Conservation (phyloP, 2,113 vertebrate genomes). For the Panthera tigris region DNA sequence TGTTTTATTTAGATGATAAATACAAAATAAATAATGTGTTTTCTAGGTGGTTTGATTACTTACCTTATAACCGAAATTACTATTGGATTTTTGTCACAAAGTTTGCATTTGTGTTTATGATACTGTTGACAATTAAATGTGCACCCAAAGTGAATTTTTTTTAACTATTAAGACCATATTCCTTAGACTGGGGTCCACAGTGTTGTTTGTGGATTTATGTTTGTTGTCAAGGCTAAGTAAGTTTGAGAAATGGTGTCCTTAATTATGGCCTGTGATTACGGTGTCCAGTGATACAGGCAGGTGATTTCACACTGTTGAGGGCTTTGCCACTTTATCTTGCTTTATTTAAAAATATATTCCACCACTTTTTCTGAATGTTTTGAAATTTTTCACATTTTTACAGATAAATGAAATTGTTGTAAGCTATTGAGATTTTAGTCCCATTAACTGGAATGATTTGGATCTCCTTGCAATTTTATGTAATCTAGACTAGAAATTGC, state of each 20-base stretch:
- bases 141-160: not conserved
- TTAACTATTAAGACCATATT: not conserved
- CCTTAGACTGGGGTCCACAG: not conserved
- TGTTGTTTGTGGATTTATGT: not conserved
- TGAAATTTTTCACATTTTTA: constrained; percentile 20
- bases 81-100: not conserved
- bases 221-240: constrained; percentile 22
- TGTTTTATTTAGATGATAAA: constrained; percentile 30
- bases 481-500: constrained; percentile 35
- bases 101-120: constrained; percentile 33
- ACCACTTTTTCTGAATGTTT: not conserved
- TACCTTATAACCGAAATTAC: not conserved
- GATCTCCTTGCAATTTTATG: constrained; percentile 31
- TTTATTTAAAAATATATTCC: constrained; percentile 44
- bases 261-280: not conserved
- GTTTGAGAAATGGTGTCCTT: constrained; percentile 1
- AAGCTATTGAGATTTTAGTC: constrained; percentile 29
- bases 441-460: constrained; percentile 11
- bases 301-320: not conserved
- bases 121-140: not conserved
- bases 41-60: not conserved
- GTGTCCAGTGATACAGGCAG: not conserved
- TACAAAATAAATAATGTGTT: not conserved
- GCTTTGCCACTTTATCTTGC: constrained; percentile 29
- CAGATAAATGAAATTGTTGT: constrained; percentile 22